phyloP scores from a whole-genome alignment of 2,888 invertebrate species.

The Morpho deidamia region DNA sequence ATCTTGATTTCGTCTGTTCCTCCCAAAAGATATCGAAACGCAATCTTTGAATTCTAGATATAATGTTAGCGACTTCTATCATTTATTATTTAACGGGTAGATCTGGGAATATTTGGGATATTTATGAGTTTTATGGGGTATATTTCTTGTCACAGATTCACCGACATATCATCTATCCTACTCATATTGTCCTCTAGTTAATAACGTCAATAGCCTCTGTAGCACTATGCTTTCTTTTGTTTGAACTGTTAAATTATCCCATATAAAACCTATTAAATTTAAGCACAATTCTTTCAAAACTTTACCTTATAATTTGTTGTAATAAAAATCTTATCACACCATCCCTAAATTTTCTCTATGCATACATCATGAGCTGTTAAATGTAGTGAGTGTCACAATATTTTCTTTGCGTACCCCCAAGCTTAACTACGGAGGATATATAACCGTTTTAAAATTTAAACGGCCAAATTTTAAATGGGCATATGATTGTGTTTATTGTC shows the following conservation, averaged over 20 bases:
- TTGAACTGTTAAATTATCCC: slow-evolving; percentile 6
- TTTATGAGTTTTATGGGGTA: slow-evolving; percentile 14
- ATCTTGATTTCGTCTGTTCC: too few species aligned
- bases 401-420: slow-evolving; percentile 36
- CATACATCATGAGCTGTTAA: slow-evolving; percentile 18
- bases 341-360: slow-evolving; percentile 10
- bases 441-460: slow-evolving; percentile 11
- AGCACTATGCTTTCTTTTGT: slow-evolving; percentile 27
- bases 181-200: slow-evolving; percentile 11
- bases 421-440: slow-evolving; percentile 35
- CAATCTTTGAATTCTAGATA: slow-evolving; percentile 45
- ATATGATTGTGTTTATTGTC: slow-evolving; percentile 14
- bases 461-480: slow-evolving; percentile 14
- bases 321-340: slow-evolving; percentile 5
- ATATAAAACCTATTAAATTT: slow-evolving; percentile 5
- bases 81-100: slow-evolving; percentile 30
- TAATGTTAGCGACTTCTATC: slow-evolving; percentile 41
- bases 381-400: slow-evolving; percentile 34
- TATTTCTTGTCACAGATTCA: slow-evolving; percentile 17
- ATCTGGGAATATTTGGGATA: slow-evolving; percentile 18
- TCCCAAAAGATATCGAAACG: slow-evolving; percentile 27
- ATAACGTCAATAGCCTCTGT: slow-evolving; percentile 16
- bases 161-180: slow-evolving; percentile 19
- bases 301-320: background rate
- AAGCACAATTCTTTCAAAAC: slow-evolving; percentile 16